These are phyloP conservation scores for Mus pahari DNA, from an alignment of 2,113 vertebrate species.

Conservation along the genomic window DNA sequence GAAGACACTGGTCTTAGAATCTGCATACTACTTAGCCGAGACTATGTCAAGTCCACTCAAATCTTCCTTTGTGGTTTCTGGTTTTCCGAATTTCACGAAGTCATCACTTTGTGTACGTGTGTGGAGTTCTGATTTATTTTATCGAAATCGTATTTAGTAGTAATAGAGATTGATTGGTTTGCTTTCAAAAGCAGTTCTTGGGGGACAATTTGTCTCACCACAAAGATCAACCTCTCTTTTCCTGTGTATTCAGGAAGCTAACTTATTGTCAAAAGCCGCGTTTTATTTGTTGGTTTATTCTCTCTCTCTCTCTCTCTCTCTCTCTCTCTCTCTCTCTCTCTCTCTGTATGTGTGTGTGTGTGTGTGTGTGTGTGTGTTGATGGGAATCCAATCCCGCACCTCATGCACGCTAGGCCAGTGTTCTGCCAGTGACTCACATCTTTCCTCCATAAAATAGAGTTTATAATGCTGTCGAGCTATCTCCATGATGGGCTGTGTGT, in stretches of 20 bases:
- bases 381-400: background rate
- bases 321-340: background rate
- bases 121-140: background rate
- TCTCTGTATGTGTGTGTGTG: background rate
- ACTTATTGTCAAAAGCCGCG: background rate
- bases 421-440: background rate
- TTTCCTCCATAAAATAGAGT: background rate
- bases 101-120: background rate
- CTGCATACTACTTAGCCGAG: background rate
- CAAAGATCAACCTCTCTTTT: background rate
- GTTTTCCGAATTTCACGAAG: constrained; percentile 25
- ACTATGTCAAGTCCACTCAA: background rate
- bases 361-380: background rate
- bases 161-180: background rate
- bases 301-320: background rate
- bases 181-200: constrained; percentile 29
- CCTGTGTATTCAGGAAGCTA: background rate
- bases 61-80: background rate
- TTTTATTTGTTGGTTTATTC: background rate
- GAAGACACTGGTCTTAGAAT: background rate
- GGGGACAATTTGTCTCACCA: background rate
- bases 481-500: accelerated
- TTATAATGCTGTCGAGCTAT: background rate
- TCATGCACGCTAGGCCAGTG: background rate
- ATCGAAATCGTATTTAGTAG: background rate